Conservation (phyloP, 2,113 vertebrate species). For the Osmerus mordax region DNA sequence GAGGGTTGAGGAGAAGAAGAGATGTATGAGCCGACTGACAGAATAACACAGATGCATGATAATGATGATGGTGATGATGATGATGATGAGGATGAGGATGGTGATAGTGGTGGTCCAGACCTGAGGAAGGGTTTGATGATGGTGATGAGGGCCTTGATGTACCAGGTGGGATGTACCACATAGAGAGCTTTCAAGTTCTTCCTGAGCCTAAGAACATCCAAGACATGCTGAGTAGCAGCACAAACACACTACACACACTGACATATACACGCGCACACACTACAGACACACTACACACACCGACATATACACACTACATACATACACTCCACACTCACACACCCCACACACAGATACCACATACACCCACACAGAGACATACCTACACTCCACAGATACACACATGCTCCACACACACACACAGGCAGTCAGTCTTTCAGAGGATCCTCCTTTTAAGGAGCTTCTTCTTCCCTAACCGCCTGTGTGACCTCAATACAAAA, state of each 20-base stretch:
- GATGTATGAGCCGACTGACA: neutral
- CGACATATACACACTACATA: neutral
- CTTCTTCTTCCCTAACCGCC: neutral
- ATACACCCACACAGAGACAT: neutral
- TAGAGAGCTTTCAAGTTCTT: constrained; percentile 79
- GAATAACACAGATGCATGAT: neutral
- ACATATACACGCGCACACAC: neutral
- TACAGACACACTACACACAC: neutral
- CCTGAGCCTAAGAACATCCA: constrained; percentile 65
- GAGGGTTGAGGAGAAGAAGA: neutral
- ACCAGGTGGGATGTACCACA: constrained; percentile 81
- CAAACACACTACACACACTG: neutral
- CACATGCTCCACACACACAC: neutral
- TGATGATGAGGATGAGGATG: neutral
- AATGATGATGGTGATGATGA: neutral
- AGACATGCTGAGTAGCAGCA: neutral
- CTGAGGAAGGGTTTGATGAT: constrained; percentile 84
- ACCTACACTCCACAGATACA: neutral
- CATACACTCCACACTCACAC: neutral
- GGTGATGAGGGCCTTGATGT: constrained; percentile 75
- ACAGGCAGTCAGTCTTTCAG: neutral
- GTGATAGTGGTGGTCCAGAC: constrained; percentile 45
- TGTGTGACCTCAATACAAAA: neutral
- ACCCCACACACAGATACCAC: neutral
- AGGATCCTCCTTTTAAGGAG: neutral